phyloP scores from a whole-genome alignment of 2,888 invertebrate genomes.

The Drosophila cyrtoloma region DNA sequence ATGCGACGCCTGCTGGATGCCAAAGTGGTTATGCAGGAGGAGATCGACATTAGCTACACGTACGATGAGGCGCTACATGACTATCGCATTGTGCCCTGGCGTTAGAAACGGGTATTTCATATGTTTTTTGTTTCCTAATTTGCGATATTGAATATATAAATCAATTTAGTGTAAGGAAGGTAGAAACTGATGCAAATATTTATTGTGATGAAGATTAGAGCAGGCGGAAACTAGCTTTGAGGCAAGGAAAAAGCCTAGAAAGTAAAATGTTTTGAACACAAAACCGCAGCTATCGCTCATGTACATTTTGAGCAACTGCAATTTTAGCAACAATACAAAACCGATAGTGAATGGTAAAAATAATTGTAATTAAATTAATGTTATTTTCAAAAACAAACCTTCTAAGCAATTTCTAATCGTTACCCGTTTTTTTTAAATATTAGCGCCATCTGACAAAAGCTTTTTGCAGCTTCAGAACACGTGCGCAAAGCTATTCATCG shows the following conservation, averaged over 20 bases:
- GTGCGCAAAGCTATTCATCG: conserved; percentile 40
- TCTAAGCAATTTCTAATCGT: neutral
- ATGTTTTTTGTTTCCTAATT: neutral
- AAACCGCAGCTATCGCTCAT: neutral
- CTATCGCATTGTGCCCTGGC: conserved; percentile 79
- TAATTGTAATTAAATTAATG: neutral
- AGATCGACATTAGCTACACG: conserved; percentile 70
- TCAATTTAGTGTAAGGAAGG: neutral
- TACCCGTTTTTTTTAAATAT: neutral
- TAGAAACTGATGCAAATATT: neutral
- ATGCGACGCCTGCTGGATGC: conserved; percentile 75
- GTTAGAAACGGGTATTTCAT: conserved; percentile 11
- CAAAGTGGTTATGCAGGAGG: conserved; percentile 63
- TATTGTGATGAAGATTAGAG: neutral
- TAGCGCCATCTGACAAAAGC: conserved; percentile 49
- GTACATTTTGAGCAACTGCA: neutral
- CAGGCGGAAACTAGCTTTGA: neutral
- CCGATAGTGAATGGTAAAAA: neutral
- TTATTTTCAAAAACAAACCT: neutral
- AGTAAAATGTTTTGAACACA: neutral
- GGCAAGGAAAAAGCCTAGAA: neutral
- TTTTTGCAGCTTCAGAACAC: conserved; percentile 38
- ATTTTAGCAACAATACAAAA: neutral
- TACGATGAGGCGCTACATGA: conserved; percentile 69
- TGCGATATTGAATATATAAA: neutral